Evolutionary conservation across 30 jellyfish, hydroid and myxozoan genomes (phyloP).

Genomic region (Pseudorhiza aurosa): DNA sequence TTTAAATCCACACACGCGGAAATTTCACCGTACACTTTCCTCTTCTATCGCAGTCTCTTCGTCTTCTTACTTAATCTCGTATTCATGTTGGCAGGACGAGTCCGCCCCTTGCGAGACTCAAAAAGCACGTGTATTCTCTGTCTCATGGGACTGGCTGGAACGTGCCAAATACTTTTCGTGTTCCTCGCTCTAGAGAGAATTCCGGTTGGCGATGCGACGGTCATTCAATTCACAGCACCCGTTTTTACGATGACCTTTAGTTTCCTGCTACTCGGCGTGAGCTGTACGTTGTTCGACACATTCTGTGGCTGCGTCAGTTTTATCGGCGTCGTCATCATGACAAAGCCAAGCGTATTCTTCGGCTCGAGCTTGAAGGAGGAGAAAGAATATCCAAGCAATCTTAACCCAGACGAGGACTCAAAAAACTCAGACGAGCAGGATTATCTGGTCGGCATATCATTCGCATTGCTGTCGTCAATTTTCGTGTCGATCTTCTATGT

Average conservation of each 20-base stretch:
- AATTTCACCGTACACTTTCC: conserved; percentile 60
- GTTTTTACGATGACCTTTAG: conserved; percentile 80
- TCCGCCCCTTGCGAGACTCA: conserved; percentile 50
- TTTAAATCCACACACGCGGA: conserved; percentile 63
- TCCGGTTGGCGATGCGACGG: conserved; percentile 87
- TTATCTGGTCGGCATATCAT: conserved; percentile 61
- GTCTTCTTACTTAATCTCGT: conserved; percentile 32
- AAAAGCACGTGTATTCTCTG: conserved; percentile 12
- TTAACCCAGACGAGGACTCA: conserved; percentile 31
- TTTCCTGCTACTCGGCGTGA: conserved; percentile 62
- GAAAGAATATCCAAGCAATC: conserved; percentile 39
- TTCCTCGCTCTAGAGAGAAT: conserved; percentile 76
- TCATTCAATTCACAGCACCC: conserved; percentile 94
- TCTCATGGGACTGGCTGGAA: conserved; percentile 79
- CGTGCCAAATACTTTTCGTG: conserved; percentile 70
- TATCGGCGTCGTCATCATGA: conserved; percentile 77
- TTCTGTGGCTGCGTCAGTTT: conserved; percentile 81
- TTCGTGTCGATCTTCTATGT: conserved; percentile 75
- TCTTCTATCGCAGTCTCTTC: conserved; percentile 70
- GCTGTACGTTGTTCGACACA: conserved; percentile 74
- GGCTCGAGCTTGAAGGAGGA: conserved; percentile 25
- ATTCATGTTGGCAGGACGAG: conserved; percentile 77
- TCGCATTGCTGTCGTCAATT: conserved; percentile 64
- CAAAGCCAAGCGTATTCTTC: conserved; percentile 81
- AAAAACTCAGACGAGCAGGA: conserved; percentile 44